A percentile compares a stretch with the other conserved stretches of the same genome.
Evolutionary conservation across 2,888 invertebrate species (phyloP).

Genomic region (Caenorhabditis sp.): DNA sequence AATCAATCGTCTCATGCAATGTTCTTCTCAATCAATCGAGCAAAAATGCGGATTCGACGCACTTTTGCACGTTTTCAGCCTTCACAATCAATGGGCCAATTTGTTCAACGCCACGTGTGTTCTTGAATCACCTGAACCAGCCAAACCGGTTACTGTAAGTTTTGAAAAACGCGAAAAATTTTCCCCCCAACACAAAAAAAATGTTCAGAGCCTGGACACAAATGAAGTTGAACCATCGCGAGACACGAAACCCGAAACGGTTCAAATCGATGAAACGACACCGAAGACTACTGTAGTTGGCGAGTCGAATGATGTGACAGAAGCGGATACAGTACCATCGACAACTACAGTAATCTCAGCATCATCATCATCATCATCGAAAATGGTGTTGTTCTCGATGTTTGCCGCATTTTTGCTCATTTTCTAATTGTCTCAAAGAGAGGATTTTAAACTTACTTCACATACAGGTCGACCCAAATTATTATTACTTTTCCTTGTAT

Average conservation of each 20-base stretch:
- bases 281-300: conserved; percentile 21
- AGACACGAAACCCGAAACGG: conserved; percentile 41
- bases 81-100: conserved; percentile 58
- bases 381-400: neutral
- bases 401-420: neutral
- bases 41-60: conserved; percentile 63
- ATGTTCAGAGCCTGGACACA: conserved; percentile 30
- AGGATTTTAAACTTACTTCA: neutral
- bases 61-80: conserved; percentile 63
- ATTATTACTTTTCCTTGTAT: no score
- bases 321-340: neutral
- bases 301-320: conserved; percentile 1
- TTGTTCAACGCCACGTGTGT: conserved; percentile 53
- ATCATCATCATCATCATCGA: neutral
- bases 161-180: neutral
- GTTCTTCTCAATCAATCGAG: conserved; percentile 49
- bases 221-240: conserved; percentile 48
- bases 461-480: conserved; percentile 3
- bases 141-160: conserved; percentile 8
- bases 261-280: conserved; percentile 34
- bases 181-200: no score
- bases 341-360: neutral
- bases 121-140: conserved; percentile 46
- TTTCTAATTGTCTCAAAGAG: neutral
- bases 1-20: conserved; percentile 53